Conservation (phyloP, 1,140 invertebrate genomes). For the Nasonia vitripennis region DNA sequence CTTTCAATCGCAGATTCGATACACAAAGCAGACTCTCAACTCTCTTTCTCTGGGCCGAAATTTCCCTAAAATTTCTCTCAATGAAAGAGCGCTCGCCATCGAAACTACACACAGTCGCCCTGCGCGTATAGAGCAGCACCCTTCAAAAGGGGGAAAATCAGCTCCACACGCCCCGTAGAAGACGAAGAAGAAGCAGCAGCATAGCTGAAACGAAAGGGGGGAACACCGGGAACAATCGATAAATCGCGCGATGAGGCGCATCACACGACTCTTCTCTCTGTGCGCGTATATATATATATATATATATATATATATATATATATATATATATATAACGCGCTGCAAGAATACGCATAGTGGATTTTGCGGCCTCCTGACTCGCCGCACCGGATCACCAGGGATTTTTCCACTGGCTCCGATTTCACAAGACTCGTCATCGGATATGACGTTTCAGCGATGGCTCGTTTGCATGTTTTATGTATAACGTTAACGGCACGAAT, state of each 20-base stretch:
- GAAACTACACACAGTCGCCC: no score
- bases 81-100: neutral
- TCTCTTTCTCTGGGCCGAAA: no score
- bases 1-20: no score
- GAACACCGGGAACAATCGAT: slow-evolving; percentile 34
- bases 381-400: neutral
- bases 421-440: no score
- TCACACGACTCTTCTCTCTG: neutral
- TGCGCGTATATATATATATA: neutral
- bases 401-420: no score
- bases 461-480: no score
- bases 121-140: neutral
- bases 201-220: neutral
- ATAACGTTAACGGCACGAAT: no score
- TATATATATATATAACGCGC: neutral
- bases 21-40: no score
- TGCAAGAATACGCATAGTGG: neutral
- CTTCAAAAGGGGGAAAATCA: neutral
- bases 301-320: neutral
- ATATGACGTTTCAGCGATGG: no score
- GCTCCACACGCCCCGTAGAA: neutral
- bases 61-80: slow-evolving; percentile 41
- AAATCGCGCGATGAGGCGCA: slow-evolving; percentile 19
- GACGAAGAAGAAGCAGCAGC: neutral
- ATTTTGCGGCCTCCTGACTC: slow-evolving; percentile 14